phyloP scores from a whole-genome alignment of 2,888 invertebrate species.

The Notodromas monacha region DNA sequence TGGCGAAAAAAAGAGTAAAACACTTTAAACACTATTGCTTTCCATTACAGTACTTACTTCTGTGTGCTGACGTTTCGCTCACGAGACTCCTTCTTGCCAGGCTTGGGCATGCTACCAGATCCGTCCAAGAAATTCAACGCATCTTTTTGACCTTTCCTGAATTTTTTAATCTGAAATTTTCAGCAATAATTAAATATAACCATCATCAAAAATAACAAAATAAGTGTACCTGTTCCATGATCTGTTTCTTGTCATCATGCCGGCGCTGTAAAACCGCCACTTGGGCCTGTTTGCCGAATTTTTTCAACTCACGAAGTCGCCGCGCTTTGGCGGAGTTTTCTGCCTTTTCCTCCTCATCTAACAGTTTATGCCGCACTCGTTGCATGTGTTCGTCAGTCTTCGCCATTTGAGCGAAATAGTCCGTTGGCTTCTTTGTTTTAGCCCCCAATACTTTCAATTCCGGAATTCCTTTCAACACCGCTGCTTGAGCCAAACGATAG shows the following conservation, averaged over 20 bases:
- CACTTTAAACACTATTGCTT: too few species aligned
- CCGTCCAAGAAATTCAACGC: constrained; percentile 49
- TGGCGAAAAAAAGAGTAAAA: too few species aligned
- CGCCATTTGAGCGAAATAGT: constrained; percentile 97
- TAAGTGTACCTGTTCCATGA: constrained; percentile 62
- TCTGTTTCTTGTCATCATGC: constrained; percentile 59
- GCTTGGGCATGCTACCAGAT: too few species aligned
- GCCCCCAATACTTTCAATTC: constrained; percentile 38
- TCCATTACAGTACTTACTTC: too few species aligned
- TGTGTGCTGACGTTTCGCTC: too few species aligned
- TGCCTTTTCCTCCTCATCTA: constrained; percentile 32
- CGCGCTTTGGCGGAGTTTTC: constrained; percentile 63
- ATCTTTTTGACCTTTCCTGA: constrained; percentile 44
- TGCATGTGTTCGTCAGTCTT: constrained; percentile 93
- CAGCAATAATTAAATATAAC: too few species aligned
- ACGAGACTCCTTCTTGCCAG: too few species aligned
- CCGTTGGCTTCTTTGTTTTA: constrained; percentile 54
- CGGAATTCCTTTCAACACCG: constrained; percentile 45
- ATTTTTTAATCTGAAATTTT: too few species aligned
- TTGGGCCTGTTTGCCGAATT: constrained; percentile 65
- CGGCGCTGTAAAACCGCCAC: constrained; percentile 48
- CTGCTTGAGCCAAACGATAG: constrained; percentile 26
- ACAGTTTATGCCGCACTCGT: constrained; percentile 22
- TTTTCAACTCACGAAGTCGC: constrained; percentile 57
- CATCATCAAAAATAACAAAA: too few species aligned